phyloP scores from a whole-genome alignment of 2,888 invertebrate genomes.

The Metallyticus violacea region DNA sequence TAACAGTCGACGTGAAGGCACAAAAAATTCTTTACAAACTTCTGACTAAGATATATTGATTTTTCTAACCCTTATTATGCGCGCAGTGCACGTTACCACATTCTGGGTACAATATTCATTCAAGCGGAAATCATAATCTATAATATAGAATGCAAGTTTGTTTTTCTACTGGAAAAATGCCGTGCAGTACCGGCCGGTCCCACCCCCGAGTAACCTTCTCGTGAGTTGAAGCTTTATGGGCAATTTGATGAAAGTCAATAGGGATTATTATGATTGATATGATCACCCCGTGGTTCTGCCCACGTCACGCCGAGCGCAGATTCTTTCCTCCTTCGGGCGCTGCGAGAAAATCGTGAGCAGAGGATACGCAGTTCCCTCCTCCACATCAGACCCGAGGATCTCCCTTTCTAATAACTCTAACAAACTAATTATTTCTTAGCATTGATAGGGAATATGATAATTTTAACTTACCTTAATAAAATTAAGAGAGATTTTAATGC shows the following conservation, averaged over 20 bases:
- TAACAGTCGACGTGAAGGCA: neutral
- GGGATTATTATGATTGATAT: slow-evolving; percentile 27
- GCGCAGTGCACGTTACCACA: neutral
- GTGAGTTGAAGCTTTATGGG: slow-evolving; percentile 18
- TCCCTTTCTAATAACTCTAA: neutral
- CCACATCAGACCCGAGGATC: neutral
- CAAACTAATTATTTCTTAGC: neutral
- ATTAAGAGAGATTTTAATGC: neutral
- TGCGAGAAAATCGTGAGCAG: neutral
- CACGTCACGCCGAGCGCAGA: slow-evolving; percentile 1
- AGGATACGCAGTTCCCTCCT: neutral
- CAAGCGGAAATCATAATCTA: slow-evolving; percentile 6
- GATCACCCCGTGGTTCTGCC: slow-evolving; percentile 14
- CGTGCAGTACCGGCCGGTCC: neutral
- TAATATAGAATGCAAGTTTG: slow-evolving; percentile 5
- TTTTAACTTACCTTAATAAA: neutral
- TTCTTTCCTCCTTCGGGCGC: neutral
- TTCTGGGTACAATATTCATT: neutral
- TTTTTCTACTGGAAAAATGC: slow-evolving; percentile 15
- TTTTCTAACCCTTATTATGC: neutral
- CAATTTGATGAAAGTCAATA: slow-evolving; percentile 27
- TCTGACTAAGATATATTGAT: neutral
- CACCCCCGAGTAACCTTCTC: neutral
- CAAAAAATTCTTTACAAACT: neutral
- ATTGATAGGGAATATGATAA: neutral